Evolutionary conservation across 2,888 invertebrate genomes (phyloP), one percentile per base, ranked within the genome.

Genomic region (Nephrotoma appendiculata): DNA sequence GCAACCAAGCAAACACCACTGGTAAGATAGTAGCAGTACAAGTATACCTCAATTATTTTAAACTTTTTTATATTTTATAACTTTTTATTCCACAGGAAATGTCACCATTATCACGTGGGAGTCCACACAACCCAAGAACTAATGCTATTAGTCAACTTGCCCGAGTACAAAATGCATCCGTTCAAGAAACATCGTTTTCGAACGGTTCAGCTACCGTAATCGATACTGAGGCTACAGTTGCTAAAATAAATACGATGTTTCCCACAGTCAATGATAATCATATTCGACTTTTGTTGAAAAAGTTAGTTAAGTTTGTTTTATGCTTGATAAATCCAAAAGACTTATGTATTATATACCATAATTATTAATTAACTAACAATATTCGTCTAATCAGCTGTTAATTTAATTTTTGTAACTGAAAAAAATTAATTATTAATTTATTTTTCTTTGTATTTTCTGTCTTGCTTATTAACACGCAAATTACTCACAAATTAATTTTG

Each of bases 261-360:
- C 98, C 98, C 2, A 98, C 98, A 6, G 98, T 97, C 86, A 95
- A 96, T 87, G 97, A 98, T 89, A 96, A 96, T 42, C 97, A 97
- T 90, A 97, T 98, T 90, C 95, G 96, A 89, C 93, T 97, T 88
- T 93, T 98, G 88, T 92, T 98, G 86, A 97, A 97, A 91, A 97
- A 97, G 98, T 98, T 94, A 95, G 96, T 93, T 19, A 3, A 52
- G 11, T 15, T 85, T 44, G 83, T 83, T 31, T 83, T 41, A 12
- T 84, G n/a, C 12, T 71, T 71, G n/a, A 41, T 83, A 41, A 41
- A 12, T 41, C 11, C 5, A 84, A 42, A 43, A 42, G 42, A n/a
- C 31, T n/a, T 41, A 42, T 15, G n/a, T 42, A 42, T 84, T 83
- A 84, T 15, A 41, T 84, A 42, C 19, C 3, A 71, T 71, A 11